Conservation (phyloP, 2,888 invertebrate species). For the Callosobruchus maculatus region DNA sequence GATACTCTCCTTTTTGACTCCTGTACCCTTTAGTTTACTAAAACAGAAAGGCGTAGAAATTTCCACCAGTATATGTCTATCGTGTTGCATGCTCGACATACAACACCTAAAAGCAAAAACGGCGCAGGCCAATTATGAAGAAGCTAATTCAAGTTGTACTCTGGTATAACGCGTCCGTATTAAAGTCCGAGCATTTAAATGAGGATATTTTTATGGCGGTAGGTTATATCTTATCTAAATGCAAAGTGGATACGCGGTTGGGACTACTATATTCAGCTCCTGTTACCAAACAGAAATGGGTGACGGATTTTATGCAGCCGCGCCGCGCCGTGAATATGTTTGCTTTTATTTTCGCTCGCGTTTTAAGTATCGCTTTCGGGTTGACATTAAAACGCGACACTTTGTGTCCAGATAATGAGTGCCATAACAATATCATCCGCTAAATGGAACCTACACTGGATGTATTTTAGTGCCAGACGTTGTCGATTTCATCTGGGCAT, state of each 20-base stretch:
- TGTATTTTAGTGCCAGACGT: not conserved
- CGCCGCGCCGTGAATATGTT: not conserved
- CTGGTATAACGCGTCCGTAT: constrained; percentile 19
- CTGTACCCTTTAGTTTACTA: too few species aligned
- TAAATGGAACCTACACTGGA: not conserved
- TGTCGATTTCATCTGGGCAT: too few species aligned
- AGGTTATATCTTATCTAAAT: constrained; percentile 41
- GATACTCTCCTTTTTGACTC: too few species aligned
- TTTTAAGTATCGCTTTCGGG: not conserved
- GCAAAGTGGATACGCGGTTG: constrained; percentile 42
- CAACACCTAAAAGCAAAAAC: not conserved
- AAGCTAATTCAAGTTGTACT: constrained; percentile 7
- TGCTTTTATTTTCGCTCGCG: not conserved
- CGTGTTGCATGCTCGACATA: not conserved
- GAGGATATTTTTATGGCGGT: constrained; percentile 34
- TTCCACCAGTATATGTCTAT: too few species aligned
- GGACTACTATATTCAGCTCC: constrained; percentile 31
- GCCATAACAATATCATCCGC: not conserved
- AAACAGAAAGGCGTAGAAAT: too few species aligned
- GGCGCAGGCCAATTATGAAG: constrained; percentile 4
- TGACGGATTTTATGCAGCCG: constrained; percentile 30
- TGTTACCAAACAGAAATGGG: constrained; percentile 21
- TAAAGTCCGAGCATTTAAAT: constrained; percentile 23
- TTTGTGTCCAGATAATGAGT: not conserved
- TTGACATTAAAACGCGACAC: not conserved